Conservation (phyloP, 2,888 invertebrate species). For the Epirrhoe alternata region DNA sequence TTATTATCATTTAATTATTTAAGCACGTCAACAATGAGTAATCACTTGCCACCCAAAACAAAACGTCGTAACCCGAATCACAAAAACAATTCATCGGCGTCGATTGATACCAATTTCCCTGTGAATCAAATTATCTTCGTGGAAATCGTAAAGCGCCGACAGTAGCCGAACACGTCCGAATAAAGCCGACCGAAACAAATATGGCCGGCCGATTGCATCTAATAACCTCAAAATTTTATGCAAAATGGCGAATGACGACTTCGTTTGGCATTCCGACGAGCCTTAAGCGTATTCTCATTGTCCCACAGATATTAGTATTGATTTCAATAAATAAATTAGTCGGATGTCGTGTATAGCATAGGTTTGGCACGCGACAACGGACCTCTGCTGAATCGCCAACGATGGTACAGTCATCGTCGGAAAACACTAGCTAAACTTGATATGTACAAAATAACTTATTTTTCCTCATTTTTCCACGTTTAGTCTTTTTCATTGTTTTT, state of each 20-base stretch:
- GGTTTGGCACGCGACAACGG: constrained; percentile 80
- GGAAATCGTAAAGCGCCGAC: constrained; percentile 68
- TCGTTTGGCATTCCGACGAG: constrained; percentile 82
- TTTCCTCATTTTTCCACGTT: no score
- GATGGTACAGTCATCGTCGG: constrained; percentile 48
- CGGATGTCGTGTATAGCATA: constrained; percentile 79
- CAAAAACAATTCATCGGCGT: constrained; percentile 44
- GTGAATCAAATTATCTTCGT: constrained; percentile 66
- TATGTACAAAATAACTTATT: neutral
- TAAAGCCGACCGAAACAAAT: constrained; percentile 62
- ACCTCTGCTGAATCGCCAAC: constrained; percentile 79
- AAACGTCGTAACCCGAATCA: constrained; percentile 16
- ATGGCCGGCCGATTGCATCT: constrained; percentile 84
- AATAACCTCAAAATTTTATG: constrained; percentile 84
- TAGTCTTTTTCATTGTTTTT: no score
- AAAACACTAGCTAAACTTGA: neutral
- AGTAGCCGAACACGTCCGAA: constrained; percentile 69
- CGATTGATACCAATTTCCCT: constrained; percentile 60
- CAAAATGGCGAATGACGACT: constrained; percentile 82
- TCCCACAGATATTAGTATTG: constrained; percentile 84
- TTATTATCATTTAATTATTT: constrained; percentile 4
- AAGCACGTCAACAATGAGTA: constrained; percentile 16
- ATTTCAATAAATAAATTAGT: constrained; percentile 85
- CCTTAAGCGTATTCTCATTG: constrained; percentile 83
- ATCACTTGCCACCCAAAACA: constrained; percentile 19